A percentile compares a stretch with the other conserved stretches of the same genome.
These are phyloP conservation scores for Phalacrocorax brasilianus DNA, from an alignment of 2,113 vertebrate species.

Conservation along the genomic window DNA sequence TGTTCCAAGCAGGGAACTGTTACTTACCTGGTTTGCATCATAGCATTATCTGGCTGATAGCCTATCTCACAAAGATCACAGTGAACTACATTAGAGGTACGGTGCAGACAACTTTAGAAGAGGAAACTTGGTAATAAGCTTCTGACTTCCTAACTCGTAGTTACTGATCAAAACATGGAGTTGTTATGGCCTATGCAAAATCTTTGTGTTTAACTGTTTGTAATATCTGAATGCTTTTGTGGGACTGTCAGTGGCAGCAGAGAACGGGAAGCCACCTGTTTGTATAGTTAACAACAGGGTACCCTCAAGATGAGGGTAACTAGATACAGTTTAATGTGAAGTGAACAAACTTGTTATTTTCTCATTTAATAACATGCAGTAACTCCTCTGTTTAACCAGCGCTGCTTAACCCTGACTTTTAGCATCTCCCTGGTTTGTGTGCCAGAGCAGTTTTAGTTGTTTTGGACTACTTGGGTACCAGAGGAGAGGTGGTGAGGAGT, in stretches of 20 bases:
- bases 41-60: not conserved
- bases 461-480: not conserved
- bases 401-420: not conserved
- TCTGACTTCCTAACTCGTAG: not conserved
- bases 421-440: not conserved
- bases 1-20: not conserved
- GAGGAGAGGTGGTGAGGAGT: not conserved
- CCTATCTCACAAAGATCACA: not conserved
- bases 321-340: not conserved
- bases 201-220: not conserved
- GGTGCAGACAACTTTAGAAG: not conserved
- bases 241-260: not conserved
- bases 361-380: not conserved
- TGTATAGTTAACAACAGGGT: not conserved
- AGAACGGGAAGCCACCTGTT: not conserved
- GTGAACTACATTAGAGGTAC: not conserved
- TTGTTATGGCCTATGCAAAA: not conserved
- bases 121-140: not conserved
- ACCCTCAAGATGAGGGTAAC: not conserved
- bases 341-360: not conserved
- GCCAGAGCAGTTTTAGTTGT: not conserved
- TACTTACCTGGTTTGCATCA: not conserved
- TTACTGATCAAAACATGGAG: not conserved
- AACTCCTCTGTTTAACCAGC: not conserved
- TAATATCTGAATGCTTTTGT: not conserved